Percentiles rank a stretch among this genome's conserved stretches.
These are phyloP conservation scores for Cercocebus atys DNA, from an alignment of 2,113 vertebrate species.

Conservation along the genomic window DNA sequence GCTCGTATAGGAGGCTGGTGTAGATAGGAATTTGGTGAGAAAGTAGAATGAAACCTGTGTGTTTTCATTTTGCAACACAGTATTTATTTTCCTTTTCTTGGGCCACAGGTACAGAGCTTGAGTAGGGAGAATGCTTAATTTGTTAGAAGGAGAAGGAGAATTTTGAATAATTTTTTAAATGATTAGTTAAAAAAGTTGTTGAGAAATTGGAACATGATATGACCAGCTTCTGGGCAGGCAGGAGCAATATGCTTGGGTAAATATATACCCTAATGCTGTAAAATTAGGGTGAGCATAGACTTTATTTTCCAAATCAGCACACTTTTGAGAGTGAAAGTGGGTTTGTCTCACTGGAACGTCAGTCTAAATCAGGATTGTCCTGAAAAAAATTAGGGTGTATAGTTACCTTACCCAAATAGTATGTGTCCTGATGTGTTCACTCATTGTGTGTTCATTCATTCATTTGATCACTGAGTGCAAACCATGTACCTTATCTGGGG, in stretches of 20 bases:
- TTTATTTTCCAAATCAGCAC: background rate
- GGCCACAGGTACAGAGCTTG: background rate
- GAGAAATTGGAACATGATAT: slow-evolving; percentile 3
- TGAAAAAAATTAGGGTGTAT: background rate
- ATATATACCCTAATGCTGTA: background rate
- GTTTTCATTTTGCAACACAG: background rate
- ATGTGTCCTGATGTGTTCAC: background rate
- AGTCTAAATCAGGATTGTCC: background rate
- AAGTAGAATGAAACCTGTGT: background rate
- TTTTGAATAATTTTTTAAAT: background rate
- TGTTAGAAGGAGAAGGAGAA: background rate
- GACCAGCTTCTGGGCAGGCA: background rate
- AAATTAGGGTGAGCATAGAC: background rate
- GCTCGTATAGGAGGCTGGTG: background rate
- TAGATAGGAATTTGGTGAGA: background rate
- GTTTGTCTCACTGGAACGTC: background rate
- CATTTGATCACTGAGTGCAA: background rate
- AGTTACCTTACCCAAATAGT: background rate
- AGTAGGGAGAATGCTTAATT: slow-evolving; percentile 4
- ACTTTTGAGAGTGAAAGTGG: background rate
- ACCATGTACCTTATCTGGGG: background rate
- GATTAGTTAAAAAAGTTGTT: background rate
- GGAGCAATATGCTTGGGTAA: background rate
- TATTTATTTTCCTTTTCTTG: slow-evolving; percentile 23
- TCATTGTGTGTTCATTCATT: background rate